Evolutionary conservation across 2,113 vertebrate species (phyloP).

Genomic region (Myiopsitta monachus): DNA sequence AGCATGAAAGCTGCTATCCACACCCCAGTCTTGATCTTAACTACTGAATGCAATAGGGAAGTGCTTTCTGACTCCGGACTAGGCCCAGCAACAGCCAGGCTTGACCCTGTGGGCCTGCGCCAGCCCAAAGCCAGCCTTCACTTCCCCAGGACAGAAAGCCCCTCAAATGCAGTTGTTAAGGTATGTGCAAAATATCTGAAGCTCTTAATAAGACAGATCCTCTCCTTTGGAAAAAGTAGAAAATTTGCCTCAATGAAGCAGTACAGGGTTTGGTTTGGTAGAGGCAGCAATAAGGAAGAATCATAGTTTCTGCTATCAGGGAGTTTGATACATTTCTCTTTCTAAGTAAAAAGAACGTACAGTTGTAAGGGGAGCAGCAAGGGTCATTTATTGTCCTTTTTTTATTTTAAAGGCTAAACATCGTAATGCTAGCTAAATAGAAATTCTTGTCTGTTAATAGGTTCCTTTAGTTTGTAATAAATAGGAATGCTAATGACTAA

Average conservation of each 20-base stretch:
- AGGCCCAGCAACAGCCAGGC: background rate
- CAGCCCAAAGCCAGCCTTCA: background rate
- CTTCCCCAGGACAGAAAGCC: background rate
- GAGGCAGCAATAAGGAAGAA: background rate
- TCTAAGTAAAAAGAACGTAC: slow-evolving; percentile 4
- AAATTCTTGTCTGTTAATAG: slow-evolving; percentile 78
- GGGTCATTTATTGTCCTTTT: slow-evolving; percentile 58
- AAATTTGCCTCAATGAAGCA: background rate
- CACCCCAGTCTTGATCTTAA: background rate
- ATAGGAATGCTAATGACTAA: slow-evolving; percentile 80
- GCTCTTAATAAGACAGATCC: background rate
- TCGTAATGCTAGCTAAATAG: slow-evolving; percentile 79
- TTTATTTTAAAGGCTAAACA: slow-evolving; percentile 75
- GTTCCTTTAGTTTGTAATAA: slow-evolving; percentile 80
- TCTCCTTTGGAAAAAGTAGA: background rate
- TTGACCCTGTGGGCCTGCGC: background rate
- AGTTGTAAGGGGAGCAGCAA: background rate
- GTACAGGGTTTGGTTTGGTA: background rate
- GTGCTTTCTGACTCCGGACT: background rate
- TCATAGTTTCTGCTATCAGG: background rate
- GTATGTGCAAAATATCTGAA: background rate
- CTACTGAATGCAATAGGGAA: background rate
- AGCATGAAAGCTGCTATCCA: background rate
- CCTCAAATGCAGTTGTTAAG: background rate
- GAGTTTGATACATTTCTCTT: background rate